Evolutionary conservation across 92 coral and sea anemone species (phyloP).

Genomic region (Isaurus tuberculatus): DNA sequence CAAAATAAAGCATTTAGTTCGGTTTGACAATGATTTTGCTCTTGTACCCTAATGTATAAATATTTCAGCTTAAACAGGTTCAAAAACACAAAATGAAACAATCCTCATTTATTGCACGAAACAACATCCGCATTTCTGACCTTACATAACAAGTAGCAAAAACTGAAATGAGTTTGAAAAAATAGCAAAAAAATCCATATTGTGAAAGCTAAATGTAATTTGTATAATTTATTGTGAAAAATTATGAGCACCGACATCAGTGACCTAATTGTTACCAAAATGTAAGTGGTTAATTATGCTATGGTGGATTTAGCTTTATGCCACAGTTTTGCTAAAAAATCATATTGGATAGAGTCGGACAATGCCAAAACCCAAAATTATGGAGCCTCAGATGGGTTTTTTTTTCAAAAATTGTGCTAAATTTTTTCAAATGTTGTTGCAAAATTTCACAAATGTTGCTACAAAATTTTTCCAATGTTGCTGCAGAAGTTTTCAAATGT

Average conservation of each 20-base stretch:
- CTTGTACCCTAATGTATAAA: slow-evolving; percentile 29
- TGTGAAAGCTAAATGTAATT: slow-evolving; percentile 26
- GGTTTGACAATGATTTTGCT: slow-evolving; percentile 27
- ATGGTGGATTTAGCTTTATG: slow-evolving; percentile 21
- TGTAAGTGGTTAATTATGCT: slow-evolving; percentile 11
- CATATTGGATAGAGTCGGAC: slow-evolving; percentile 2
- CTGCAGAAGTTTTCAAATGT: too few relatives aligned
- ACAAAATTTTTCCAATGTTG: too few relatives aligned
- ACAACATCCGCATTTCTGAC: not conserved
- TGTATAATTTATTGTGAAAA: slow-evolving; percentile 17
- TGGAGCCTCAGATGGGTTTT: not conserved
- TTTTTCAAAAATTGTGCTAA: too few relatives aligned
- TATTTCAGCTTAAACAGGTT: slow-evolving; percentile 36
- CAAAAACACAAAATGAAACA: slow-evolving; percentile 26
- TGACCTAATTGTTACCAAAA: slow-evolving; percentile 12
- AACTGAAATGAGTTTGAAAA: slow-evolving; percentile 36
- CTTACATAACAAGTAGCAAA: slow-evolving; percentile 11
- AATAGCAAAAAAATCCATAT: slow-evolving; percentile 20
- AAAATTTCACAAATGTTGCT: too few relatives aligned
- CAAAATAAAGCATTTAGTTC: slow-evolving; percentile 32
- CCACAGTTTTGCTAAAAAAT: slow-evolving; percentile 20
- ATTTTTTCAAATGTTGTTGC: too few relatives aligned
- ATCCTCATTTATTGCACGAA: slow-evolving; percentile 28
- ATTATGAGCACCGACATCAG: slow-evolving; percentile 1
- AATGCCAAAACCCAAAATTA: slow-evolving; percentile 1